Conservation (phyloP, 2,888 invertebrate genomes). For the Pollenia labialis region DNA sequence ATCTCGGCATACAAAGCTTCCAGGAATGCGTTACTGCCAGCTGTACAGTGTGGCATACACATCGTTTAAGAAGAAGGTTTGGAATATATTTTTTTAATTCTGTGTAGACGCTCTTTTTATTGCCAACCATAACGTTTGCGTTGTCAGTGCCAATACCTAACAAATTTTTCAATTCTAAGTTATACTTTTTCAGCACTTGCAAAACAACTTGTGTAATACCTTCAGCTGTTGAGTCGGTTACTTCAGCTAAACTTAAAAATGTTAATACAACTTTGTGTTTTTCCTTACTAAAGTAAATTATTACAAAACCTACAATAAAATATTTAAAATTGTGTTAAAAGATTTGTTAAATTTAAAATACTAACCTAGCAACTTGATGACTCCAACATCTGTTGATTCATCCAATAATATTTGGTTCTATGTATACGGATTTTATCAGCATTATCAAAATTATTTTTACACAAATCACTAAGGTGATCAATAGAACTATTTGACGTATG, state of each 20-base stretch:
- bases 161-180: background rate
- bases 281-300: no score
- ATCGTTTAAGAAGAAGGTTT: no score
- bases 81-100: no score
- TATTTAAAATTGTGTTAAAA: no score
- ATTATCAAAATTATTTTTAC: conserved; percentile 24
- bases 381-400: conserved; percentile 35
- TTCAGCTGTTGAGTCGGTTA: conserved; percentile 53
- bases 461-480: conserved; percentile 13
- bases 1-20: conserved; percentile 18
- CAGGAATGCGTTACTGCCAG: background rate
- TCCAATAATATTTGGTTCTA: conserved; percentile 54
- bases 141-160: no score
- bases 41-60: no score
- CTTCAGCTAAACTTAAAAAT: conserved; percentile 30
- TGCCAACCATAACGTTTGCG: conserved; percentile 22
- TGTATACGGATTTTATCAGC: conserved; percentile 41
- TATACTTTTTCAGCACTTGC: conserved; percentile 29
- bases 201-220: conserved; percentile 46
- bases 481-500: conserved; percentile 10
- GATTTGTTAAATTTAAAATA: background rate
- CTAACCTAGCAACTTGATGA: conserved; percentile 53
- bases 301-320: no score
- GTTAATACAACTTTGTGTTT: no score
- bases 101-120: no score